Conservation (phyloP, 2,797 vertebrate genomes). For the Microcaecilia unicolor region DNA sequence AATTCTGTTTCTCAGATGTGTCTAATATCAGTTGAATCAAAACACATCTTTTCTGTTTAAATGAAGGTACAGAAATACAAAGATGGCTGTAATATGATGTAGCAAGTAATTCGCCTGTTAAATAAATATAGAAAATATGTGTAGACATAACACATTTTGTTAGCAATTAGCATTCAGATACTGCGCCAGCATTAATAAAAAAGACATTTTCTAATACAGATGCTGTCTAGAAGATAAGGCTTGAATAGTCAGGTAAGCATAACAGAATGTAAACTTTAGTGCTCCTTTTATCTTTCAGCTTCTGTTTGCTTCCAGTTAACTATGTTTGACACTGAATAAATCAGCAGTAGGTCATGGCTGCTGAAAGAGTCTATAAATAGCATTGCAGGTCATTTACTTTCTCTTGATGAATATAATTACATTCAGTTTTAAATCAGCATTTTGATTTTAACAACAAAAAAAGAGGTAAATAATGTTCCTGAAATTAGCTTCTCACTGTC, state of each 20-base stretch:
- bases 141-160: constrained; percentile 8
- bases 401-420: constrained; percentile 10
- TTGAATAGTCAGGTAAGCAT: too few relatives aligned
- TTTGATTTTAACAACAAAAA: too few relatives aligned
- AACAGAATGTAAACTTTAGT: too few relatives aligned
- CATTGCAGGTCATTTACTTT: constrained; percentile 20
- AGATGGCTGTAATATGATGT: too few relatives aligned
- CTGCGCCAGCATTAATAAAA: constrained; percentile 6
- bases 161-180: constrained; percentile 14
- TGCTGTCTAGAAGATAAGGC: constrained; percentile 7
- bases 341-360: constrained; percentile 13
- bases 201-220: not conserved
- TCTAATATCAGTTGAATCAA: too few relatives aligned
- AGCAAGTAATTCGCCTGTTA: too few relatives aligned
- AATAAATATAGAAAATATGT: not conserved
- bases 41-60: too few relatives aligned
- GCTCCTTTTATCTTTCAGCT: constrained; percentile 12
- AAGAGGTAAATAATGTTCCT: too few relatives aligned
- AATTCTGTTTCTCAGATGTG: too few relatives aligned
- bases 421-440: constrained; percentile 19
- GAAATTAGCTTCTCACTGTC: too few relatives aligned
- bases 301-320: constrained; percentile 11
- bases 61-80: too few relatives aligned
- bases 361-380: constrained; percentile 23
- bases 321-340: constrained; percentile 6